A percentile compares a stretch with the other conserved stretches of the same genome.
phyloP scores from a whole-genome alignment of 64 coral and sea anemone genomes.

The Pocillopora verrucosa region DNA sequence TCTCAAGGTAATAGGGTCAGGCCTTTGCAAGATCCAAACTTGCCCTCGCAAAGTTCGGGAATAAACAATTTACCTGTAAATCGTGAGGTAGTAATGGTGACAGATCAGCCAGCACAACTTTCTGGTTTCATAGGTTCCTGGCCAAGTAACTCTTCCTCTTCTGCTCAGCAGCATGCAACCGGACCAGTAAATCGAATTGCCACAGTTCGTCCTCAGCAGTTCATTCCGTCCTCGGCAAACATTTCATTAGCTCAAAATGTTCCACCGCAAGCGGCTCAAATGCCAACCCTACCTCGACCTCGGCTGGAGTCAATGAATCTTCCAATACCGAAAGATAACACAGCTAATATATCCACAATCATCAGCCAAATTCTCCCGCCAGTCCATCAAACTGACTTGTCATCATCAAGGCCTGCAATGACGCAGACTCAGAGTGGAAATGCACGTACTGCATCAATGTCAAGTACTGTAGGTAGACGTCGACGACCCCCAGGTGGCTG shows the following conservation, averaged over 20 bases:
- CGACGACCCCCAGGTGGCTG: background rate
- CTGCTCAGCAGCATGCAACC: background rate
- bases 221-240: background rate
- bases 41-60: background rate
- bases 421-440: background rate
- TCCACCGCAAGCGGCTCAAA: background rate
- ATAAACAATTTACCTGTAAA: background rate
- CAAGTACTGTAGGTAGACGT: background rate
- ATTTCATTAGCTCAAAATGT: background rate
- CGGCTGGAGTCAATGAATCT: background rate
- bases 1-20: background rate
- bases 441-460: background rate
- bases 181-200: constrained; percentile 1
- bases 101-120: background rate
- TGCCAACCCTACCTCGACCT: background rate
- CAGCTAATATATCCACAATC: background rate
- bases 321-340: background rate
- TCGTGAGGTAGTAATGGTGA: background rate
- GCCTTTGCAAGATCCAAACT: background rate
- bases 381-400: background rate
- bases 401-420: background rate
- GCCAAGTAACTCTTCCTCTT: background rate
- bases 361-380: background rate
- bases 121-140: background rate
- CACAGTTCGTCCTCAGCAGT: constrained; percentile 10